A percentile compares a stretch with the other conserved stretches of the same genome.
Conservation (phyloP, 2,113 vertebrate species). For the Amphilophus citrinellus region DNA sequence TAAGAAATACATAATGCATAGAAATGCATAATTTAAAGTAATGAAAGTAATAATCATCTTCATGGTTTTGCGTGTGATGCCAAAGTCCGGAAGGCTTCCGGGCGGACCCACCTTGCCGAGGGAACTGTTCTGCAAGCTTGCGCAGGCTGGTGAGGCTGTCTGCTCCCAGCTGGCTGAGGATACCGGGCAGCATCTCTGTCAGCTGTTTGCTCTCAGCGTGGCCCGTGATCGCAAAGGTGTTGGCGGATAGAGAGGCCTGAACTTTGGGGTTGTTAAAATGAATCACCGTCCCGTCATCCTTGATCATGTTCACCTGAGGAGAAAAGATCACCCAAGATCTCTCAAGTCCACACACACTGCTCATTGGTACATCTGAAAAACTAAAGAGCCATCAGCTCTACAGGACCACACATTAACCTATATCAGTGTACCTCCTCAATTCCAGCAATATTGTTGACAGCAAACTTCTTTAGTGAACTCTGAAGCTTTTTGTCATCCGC, state of each 20-base stretch:
- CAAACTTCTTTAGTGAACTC: constrained; percentile 96
- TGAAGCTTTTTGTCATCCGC: constrained; percentile 99
- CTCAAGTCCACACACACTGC: not conserved
- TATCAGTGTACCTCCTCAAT: constrained; percentile 90
- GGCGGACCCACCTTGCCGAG: constrained; percentile 89
- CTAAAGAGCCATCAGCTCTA: not conserved
- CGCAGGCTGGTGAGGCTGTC: constrained; percentile 98
- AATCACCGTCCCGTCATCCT: constrained; percentile 97
- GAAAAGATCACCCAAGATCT: not conserved
- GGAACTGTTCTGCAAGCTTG: constrained; percentile 97
- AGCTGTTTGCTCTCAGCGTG: constrained; percentile 97
- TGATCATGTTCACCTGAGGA: constrained; percentile 96
- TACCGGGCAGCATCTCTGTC: constrained; percentile 97
- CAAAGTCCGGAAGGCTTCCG: not conserved
- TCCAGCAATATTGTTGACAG: constrained; percentile 97
- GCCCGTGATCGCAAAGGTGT: constrained; percentile 97
- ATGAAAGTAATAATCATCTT: not conserved
- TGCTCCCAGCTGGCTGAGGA: constrained; percentile 96
- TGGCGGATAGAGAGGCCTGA: constrained; percentile 95
- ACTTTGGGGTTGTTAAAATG: constrained; percentile 99
- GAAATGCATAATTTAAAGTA: not conserved
- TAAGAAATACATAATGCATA: no score
- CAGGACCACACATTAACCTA: not conserved
- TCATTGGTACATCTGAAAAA: not conserved
- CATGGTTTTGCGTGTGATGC: no score